Evolutionary conservation across 1,140 invertebrate genomes (phyloP).

Genomic region (Drosophila elegans): DNA sequence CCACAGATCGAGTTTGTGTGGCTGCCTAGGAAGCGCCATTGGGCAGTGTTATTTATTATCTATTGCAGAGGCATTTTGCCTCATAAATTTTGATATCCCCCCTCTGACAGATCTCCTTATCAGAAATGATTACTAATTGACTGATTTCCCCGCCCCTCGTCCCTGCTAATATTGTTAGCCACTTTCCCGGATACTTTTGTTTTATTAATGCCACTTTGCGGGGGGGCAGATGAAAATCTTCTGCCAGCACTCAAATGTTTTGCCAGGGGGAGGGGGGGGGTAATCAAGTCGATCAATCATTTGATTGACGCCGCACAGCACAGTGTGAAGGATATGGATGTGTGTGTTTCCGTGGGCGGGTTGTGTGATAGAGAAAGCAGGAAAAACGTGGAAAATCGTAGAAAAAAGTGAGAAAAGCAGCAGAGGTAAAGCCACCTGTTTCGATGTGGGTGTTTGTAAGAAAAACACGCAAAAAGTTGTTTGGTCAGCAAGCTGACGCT

Average conservation of each 20-base stretch:
- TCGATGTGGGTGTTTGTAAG: conserved; percentile 9
- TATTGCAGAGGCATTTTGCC: conserved; percentile 67
- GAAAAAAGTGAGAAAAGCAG: conserved; percentile 22
- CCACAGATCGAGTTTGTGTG: conserved; percentile 5
- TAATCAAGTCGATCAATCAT: conserved; percentile 73
- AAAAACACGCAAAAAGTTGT: conserved; percentile 54
- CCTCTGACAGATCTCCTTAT: conserved; percentile 34
- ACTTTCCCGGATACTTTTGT: conserved; percentile 64
- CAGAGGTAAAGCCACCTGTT: conserved; percentile 52
- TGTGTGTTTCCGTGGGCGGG: no score
- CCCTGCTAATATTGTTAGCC: conserved; percentile 19
- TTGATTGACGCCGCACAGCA: conserved; percentile 71
- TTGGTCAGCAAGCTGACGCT: conserved; percentile 47
- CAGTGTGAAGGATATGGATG: conserved; percentile 54
- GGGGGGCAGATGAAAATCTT: conserved; percentile 64
- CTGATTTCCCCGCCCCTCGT: conserved; percentile 48
- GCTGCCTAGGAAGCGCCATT: conserved; percentile 7
- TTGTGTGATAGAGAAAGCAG: conserved; percentile 21
- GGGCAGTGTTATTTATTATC: conserved; percentile 70
- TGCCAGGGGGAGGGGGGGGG: conserved; percentile 31
- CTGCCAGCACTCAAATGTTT: conserved; percentile 29
- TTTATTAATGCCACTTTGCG: conserved; percentile 68
- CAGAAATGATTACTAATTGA: conserved; percentile 78
- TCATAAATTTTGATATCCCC: conserved; percentile 58
- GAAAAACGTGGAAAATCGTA: neutral